phyloP scores from a whole-genome alignment of 2,888 invertebrate genomes.

The Drosophila borealis region DNA sequence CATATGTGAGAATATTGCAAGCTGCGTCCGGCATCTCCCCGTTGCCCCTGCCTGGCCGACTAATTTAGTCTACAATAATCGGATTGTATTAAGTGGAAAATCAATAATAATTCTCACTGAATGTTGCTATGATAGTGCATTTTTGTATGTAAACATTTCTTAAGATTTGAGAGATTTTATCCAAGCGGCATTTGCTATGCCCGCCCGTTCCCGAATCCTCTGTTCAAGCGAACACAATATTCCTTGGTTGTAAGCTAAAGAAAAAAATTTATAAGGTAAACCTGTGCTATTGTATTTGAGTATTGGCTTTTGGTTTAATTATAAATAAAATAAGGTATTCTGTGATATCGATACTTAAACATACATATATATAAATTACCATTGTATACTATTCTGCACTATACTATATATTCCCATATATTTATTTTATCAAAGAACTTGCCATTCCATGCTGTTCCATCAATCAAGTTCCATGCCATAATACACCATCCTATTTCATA shows the following conservation, averaged over 20 bases:
- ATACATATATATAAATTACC: no score
- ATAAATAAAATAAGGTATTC: no score
- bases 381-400: no score
- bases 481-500: not conserved
- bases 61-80: constrained; percentile 9
- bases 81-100: constrained; percentile 20
- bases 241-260: not conserved
- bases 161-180: constrained; percentile 7
- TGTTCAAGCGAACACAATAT: not conserved
- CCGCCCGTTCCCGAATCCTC: not conserved
- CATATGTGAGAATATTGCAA: constrained; percentile 45
- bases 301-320: not conserved
- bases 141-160: constrained; percentile 3
- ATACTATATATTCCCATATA: not conserved
- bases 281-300: no score
- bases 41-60: not conserved
- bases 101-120: constrained; percentile 24
- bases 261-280: no score
- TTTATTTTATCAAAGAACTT: not conserved
- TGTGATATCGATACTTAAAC: no score
- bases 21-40: constrained; percentile 30
- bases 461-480: no score
- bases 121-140: not conserved
- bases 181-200: not conserved
- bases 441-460: not conserved